Conservation (phyloP, 2,888 invertebrate genomes). For the Diarsia rubi region DNA sequence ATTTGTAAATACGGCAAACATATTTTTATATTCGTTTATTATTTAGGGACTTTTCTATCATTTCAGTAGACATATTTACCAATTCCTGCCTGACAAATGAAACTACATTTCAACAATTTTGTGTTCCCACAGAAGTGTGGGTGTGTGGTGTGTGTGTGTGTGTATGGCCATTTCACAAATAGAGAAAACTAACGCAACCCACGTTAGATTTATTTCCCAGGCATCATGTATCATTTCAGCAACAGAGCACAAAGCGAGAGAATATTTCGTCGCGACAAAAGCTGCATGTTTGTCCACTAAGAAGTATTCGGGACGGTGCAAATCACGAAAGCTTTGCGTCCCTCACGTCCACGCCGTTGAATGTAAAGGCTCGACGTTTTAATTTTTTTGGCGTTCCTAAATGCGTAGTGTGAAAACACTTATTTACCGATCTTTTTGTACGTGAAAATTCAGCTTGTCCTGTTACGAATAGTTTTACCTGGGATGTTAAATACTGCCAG, state of each 20-base stretch:
- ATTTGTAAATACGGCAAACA: background rate
- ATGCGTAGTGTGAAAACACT: constrained; percentile 23
- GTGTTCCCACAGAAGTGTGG: too few relatives aligned
- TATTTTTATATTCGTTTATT: background rate
- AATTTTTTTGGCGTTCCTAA: constrained; percentile 41
- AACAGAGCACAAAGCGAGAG: constrained; percentile 46
- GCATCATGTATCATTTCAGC: constrained; percentile 51
- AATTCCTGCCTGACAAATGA: background rate
- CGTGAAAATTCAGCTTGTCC: background rate
- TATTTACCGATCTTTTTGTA: background rate
- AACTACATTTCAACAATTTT: background rate
- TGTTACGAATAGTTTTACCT: background rate
- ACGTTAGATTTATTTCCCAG: constrained; percentile 41
- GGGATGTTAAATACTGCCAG: background rate
- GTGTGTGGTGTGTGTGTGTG: too few relatives aligned
- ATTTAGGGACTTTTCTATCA: background rate
- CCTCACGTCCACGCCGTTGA: constrained; percentile 54
- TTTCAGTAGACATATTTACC: background rate
- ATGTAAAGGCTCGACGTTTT: constrained; percentile 49
- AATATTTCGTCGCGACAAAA: constrained; percentile 51
- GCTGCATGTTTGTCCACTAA: constrained; percentile 47
- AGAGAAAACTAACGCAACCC: background rate
- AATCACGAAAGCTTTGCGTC: constrained; percentile 54
- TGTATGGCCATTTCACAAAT: constrained; percentile 25
- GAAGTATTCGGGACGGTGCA: constrained; percentile 58